phyloP scores from a whole-genome alignment of 2,888 invertebrate genomes.

The Lithophane socia region DNA sequence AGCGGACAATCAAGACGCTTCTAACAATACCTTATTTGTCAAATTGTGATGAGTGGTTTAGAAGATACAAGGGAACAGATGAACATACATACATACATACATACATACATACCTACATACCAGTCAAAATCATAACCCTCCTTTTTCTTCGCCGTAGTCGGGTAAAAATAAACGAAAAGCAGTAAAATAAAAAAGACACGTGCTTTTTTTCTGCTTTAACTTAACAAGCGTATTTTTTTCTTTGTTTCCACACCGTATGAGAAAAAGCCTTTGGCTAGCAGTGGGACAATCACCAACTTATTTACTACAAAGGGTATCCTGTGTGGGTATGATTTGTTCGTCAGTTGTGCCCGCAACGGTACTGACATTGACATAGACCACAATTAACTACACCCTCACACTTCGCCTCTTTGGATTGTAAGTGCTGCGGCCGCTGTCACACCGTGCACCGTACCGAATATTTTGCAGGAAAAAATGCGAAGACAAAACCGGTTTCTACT shows the following conservation, averaged over 20 bases:
- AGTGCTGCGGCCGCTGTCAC: constrained; percentile 62
- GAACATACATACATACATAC: too few species aligned
- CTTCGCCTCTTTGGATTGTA: constrained; percentile 68
- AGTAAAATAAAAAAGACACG: not conserved
- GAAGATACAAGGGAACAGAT: too few species aligned
- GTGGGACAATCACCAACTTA: constrained; percentile 9
- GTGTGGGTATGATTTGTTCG: constrained; percentile 49
- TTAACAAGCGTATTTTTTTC: not conserved
- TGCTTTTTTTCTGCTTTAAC: not conserved
- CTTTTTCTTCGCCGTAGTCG: too few species aligned
- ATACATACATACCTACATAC: too few species aligned
- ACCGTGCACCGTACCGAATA: constrained; percentile 32
- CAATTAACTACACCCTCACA: constrained; percentile 79
- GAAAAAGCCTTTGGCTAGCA: constrained; percentile 2
- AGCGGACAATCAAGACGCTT: too few species aligned
- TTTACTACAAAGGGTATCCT: constrained; percentile 25
- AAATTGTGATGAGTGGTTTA: too few species aligned
- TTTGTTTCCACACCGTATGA: not conserved
- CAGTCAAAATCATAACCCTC: too few species aligned
- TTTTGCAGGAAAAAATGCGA: not conserved
- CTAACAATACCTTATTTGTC: too few species aligned
- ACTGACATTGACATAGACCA: constrained; percentile 77
- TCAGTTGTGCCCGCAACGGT: constrained; percentile 54
- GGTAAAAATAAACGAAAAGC: too few species aligned
- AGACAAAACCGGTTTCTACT: not conserved